Base-by-base conservation (phyloP, 64 coral and sea anemone genomes). In the Montipora efflorescens region DNA sequence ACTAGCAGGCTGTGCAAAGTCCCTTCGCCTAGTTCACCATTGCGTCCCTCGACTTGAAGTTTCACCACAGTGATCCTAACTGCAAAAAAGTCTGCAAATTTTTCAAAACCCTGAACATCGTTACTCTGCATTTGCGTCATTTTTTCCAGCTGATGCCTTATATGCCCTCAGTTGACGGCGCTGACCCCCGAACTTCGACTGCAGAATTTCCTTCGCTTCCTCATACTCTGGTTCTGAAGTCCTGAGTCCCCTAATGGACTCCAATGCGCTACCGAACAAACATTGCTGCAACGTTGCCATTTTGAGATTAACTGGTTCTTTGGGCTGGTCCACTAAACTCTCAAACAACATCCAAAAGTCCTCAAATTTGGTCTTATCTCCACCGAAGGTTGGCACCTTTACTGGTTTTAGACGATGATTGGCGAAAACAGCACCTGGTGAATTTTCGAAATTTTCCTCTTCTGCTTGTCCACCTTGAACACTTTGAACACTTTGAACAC, bases 341-440 rank as follows among this genome's bases (percentile, higher is more conserved):
- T 59, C 18, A 64, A 90, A 94, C 14, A 94, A 68, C 10, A 46
- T 53, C 93, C 93, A 84, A 71, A 55, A 94, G 13, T 94, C 87
- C 80, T 90, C 87, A 71, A 90, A 90, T 43, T 90, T 84, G 6
- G 79, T 61, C 64, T 94, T 94, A 23, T 89, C 82, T 18, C 84
- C 92, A 53, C 79, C 48, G 75, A 82, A 94, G 7, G 79, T 59
- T 25, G 87, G 86, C 53, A 89, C 76, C 79, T 90, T 64, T 25
- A 79, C 13, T 80, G n/a, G 88, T 52, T 61, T 79, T 8, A 28
- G 5, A 25, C 13, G 52, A 47, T 59, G 49, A 5, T 70, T 28
- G 49, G 48, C 44, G 16, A 16, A 79, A 79, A 51, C 9, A 7
- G 0, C 16, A 10, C 46, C 14, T 50, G 46, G 76, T 45, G 46